Evolutionary conservation across 2,888 invertebrate species (phyloP).

Genomic region (Watsonalla binaria): DNA sequence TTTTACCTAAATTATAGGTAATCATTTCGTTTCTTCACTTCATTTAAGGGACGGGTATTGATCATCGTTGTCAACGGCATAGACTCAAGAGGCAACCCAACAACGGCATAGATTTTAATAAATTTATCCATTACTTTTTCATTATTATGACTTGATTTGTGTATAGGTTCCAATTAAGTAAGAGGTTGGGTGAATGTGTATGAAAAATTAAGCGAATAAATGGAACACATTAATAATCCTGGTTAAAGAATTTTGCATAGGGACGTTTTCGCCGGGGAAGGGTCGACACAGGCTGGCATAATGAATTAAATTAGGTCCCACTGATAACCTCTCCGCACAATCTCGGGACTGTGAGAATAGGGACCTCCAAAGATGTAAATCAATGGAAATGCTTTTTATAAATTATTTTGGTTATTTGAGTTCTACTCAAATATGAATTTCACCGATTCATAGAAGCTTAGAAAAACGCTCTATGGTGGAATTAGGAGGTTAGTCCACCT

Average conservation of each 20-base stretch:
- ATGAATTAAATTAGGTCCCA: constrained; percentile 74
- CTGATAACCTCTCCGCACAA: constrained; percentile 68
- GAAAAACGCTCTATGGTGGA: no score
- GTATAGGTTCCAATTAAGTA: background rate
- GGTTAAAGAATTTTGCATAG: constrained; percentile 63
- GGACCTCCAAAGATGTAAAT: constrained; percentile 29
- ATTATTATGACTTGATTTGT: background rate
- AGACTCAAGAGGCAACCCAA: no score
- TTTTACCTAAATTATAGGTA: no score
- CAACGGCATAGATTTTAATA: no score
- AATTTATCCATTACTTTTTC: no score
- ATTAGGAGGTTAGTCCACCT: no score
- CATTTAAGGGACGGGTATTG: no score
- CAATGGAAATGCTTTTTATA: constrained; percentile 26
- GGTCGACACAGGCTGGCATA: constrained; percentile 62
- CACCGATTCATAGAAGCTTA: no score
- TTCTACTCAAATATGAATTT: background rate
- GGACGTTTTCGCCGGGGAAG: constrained; percentile 54
- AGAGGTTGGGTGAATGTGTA: background rate
- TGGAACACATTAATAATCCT: constrained; percentile 44
- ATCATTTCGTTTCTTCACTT: no score
- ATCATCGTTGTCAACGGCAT: no score
- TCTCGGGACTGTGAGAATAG: constrained; percentile 41
- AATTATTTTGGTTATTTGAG: constrained; percentile 4
- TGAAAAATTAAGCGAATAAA: constrained; percentile 26